Evolutionary conservation across 2,888 invertebrate species (phyloP).

Genomic region (Lamproptera curius): DNA sequence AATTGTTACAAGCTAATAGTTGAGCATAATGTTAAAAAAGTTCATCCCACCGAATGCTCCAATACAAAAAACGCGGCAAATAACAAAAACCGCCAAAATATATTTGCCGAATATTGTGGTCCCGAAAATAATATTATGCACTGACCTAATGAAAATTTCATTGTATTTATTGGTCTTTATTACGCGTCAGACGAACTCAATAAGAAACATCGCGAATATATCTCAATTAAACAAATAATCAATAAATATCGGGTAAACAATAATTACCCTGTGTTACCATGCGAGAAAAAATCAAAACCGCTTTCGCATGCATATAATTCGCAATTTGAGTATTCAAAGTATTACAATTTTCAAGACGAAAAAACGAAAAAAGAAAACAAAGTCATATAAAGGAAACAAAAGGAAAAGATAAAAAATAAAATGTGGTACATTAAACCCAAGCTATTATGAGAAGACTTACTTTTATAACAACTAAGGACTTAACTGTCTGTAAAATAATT

Average conservation of each 20-base stretch:
- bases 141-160: conserved; percentile 38
- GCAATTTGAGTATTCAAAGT: conserved; percentile 50
- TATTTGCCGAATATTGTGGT: conserved; percentile 44
- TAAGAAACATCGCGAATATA: conserved; percentile 18
- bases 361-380: conserved; percentile 20
- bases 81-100: conserved; percentile 32
- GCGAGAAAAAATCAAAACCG: conserved; percentile 39
- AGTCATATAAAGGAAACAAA: no score
- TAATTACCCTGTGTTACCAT: conserved; percentile 59
- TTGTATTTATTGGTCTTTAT: conserved; percentile 39
- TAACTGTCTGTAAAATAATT: conserved; percentile 20
- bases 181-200: conserved; percentile 17
- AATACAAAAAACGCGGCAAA: conserved; percentile 17
- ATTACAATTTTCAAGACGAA: conserved; percentile 24
- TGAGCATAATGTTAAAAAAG: conserved; percentile 17
- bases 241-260: conserved; percentile 36
- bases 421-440: no score
- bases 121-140: conserved; percentile 44
- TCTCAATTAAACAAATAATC: conserved; percentile 14
- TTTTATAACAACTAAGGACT: no score
- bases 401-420: no score
- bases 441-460: no score
- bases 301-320: conserved; percentile 34
- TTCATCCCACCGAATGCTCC: conserved; percentile 14
- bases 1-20: conserved; percentile 9